Evolutionary conservation across 64 coral and sea anemone genomes (phyloP).

Genomic region (Actinia tenebrosa): DNA sequence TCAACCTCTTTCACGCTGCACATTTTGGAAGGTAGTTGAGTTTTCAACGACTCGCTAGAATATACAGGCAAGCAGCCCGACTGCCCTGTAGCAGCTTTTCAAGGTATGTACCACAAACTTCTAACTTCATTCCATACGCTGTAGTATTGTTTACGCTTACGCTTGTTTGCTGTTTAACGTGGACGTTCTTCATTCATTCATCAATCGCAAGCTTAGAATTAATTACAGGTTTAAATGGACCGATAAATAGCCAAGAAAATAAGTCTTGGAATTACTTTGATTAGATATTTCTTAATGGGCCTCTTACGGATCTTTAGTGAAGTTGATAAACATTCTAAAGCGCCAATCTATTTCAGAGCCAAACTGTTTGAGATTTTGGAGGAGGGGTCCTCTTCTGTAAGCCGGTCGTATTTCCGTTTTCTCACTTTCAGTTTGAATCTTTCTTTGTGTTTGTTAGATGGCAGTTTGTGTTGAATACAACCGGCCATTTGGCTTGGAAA

Average conservation of each 20-base stretch:
- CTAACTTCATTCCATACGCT: not conserved
- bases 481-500: constrained; percentile 75
- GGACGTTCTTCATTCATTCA: constrained; percentile 29
- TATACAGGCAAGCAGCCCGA: constrained; percentile 1
- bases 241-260: not conserved
- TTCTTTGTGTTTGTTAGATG: constrained; percentile 56
- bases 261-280: not conserved
- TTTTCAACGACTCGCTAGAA: constrained; percentile 5
- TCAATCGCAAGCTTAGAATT: constrained; percentile 11
- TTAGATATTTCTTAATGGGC: not conserved
- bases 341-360: not conserved
- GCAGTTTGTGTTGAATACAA: constrained; percentile 71
- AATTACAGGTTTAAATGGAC: constrained; percentile 16
- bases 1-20: constrained; percentile 19
- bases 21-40: constrained; percentile 13
- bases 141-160: not conserved
- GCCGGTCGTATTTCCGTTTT: constrained; percentile 20
- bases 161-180: not conserved
- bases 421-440: constrained; percentile 32
- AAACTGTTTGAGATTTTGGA: not conserved
- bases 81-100: not conserved
- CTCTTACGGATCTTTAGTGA: not conserved
- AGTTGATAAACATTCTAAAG: not conserved
- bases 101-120: not conserved
- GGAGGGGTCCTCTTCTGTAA: not conserved